Base-by-base conservation (phyloP, 1,140 invertebrate species). In the Asbolus verrucosus region DNA sequence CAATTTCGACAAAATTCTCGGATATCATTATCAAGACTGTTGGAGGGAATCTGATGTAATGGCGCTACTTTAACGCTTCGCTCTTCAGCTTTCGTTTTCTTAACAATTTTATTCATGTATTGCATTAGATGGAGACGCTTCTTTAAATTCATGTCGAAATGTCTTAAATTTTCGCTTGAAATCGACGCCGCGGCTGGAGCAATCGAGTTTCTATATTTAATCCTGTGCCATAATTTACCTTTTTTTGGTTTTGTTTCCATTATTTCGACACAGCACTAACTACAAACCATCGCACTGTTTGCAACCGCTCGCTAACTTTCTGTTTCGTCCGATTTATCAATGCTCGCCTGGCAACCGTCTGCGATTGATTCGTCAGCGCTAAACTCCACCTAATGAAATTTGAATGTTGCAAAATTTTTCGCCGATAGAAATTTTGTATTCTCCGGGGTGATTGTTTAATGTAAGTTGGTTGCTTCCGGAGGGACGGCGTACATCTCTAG, bases 21-120 rank as follows among this genome's bases (percentile, higher is more conserved):
- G 6, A 76, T 62, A 33, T 71, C 62, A 31, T 71, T 61, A 30
- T 50, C 41, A 41, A 60, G n/a, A n/a, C n/a, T n/a, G n/a, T n/a
- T 24, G 19, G 46, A 54, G 11, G 46, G 19, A 21, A 13, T 14
- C n/a, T 11, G 19, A 9, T 27, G 21, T 27, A 54, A 27, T n/a
- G 46, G 46, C 11, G 19, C 46, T 14, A 54, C 46, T 54, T 54
- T 54, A 24, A 27, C 21, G 46, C 21, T 27, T n/a, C 46, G 19
- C 11, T 54, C 46, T 27, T 54, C 46, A 27, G 46, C 24, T 27
- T 54, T 54, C 46, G 15, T 54, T 27, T 54, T 54, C 21, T 54
- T 54, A 27, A 54, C 46, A 27, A 54, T 27, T 24, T 27, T 24
- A 27, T 54, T 54, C 46, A 54, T 54, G 46, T 54, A 54, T 3